Evolutionary conservation across 2,888 invertebrate genomes (phyloP).

Genomic region (Lathronympha strigana): DNA sequence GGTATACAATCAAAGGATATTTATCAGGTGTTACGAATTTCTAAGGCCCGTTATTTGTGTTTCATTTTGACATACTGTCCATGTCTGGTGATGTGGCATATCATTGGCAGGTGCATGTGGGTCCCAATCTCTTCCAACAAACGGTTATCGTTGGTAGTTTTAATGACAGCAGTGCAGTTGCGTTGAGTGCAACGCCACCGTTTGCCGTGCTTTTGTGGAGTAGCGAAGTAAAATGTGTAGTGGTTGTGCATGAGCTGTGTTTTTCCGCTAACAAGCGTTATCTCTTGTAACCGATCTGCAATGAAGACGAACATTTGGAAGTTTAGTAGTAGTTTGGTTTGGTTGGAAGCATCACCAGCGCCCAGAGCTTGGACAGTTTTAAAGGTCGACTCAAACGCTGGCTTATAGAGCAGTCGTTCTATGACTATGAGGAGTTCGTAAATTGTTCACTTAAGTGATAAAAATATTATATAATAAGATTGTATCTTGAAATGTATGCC

Average conservation of each 20-base stretch:
- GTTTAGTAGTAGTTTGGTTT: no score
- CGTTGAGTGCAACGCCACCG: slow-evolving; percentile 10
- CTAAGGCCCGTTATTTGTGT: not conserved
- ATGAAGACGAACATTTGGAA: not conserved
- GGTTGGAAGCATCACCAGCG: no score
- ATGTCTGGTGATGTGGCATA: not conserved
- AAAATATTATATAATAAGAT: no score
- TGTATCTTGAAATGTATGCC: no score
- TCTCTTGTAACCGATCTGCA: slow-evolving; percentile 7
- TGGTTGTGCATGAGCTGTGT: slow-evolving; percentile 4
- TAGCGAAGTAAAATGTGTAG: slow-evolving; percentile 16
- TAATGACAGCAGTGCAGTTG: not conserved
- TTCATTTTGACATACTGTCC: slow-evolving; percentile 3
- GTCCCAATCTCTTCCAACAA: not conserved
- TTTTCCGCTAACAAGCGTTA: slow-evolving; percentile 17
- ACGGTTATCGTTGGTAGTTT: not conserved
- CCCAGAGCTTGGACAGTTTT: no score
- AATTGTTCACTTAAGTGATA: no score
- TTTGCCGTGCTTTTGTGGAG: not conserved
- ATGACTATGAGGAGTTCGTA: no score
- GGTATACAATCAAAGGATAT: no score
- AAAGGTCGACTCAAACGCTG: no score
- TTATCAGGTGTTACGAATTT: no score
- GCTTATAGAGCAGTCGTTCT: no score
- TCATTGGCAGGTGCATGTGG: not conserved